Evolutionary conservation across 2,797 vertebrate genomes (phyloP).

Genomic region (Epinephelus awoara): DNA sequence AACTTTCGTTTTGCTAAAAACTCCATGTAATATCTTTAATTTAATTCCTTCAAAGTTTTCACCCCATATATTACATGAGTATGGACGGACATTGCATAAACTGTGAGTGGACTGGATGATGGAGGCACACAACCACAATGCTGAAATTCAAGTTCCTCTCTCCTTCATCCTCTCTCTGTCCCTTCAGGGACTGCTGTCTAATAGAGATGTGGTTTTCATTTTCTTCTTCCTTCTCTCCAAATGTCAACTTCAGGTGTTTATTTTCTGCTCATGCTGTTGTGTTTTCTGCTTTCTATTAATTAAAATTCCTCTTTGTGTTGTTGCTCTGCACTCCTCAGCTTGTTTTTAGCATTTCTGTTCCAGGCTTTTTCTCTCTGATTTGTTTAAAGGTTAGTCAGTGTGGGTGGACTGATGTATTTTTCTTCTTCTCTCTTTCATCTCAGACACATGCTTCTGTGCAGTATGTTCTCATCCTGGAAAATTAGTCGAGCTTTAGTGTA

Average conservation of each 20-base stretch:
- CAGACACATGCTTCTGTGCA: constrained; percentile 16
- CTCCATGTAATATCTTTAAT: too few relatives aligned
- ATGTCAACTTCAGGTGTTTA: constrained; percentile 50
- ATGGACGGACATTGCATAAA: too few relatives aligned
- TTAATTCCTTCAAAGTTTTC: too few relatives aligned
- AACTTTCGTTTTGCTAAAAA: too few relatives aligned
- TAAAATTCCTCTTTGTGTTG: constrained; percentile 46
- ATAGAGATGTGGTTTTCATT: constrained; percentile 31
- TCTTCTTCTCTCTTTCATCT: constrained; percentile 18
- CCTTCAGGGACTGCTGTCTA: constrained; percentile 27
- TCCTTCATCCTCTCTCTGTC: constrained; percentile 11
- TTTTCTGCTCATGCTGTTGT: constrained; percentile 16
- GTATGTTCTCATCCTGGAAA: constrained; percentile 3
- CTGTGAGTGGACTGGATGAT: too few relatives aligned
- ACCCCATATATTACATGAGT: too few relatives aligned
- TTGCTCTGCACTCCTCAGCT: constrained; percentile 21
- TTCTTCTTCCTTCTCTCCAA: constrained; percentile 31
- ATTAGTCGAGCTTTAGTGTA: constrained; percentile 13
- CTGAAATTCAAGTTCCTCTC: neutral
- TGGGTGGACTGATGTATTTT: constrained; percentile 17
- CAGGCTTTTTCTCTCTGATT: constrained; percentile 15
- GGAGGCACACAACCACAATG: too few relatives aligned
- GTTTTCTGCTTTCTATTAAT: constrained; percentile 52
- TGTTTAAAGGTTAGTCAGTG: constrained; percentile 45
- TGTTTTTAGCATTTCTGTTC: constrained; percentile 23